These are phyloP conservation scores for Tachystola acroxantha DNA, from an alignment of 2,888 invertebrate species.

Conservation along the genomic window DNA sequence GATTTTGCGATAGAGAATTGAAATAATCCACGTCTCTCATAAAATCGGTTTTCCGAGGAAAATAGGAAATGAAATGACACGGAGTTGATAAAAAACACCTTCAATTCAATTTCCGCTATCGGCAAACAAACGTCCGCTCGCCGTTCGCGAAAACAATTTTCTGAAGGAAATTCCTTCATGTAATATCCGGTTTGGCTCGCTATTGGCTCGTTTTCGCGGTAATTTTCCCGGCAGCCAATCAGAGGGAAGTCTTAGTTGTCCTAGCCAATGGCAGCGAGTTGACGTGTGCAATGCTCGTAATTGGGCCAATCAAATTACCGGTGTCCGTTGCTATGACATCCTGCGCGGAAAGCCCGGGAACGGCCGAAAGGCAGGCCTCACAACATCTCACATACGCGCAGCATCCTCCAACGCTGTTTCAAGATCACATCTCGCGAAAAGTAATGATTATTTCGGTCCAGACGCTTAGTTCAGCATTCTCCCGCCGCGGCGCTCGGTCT, in stretches of 20 bases:
- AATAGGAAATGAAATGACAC: constrained; percentile 36
- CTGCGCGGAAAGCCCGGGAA: constrained; percentile 74
- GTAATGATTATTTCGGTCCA: constrained; percentile 79
- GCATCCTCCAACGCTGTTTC: constrained; percentile 54
- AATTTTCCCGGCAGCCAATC: constrained; percentile 47
- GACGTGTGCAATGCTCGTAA: constrained; percentile 46
- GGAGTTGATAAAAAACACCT: constrained; percentile 35
- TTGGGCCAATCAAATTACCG: constrained; percentile 64
- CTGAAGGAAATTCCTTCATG: constrained; percentile 65
- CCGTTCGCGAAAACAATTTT: constrained; percentile 67
- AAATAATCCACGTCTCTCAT: no score
- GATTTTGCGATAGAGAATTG: no score
- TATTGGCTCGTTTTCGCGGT: constrained; percentile 56
- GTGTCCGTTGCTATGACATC: constrained; percentile 51
- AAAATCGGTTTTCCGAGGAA: no score
- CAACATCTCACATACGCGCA: constrained; percentile 55
- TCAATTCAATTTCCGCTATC: constrained; percentile 59
- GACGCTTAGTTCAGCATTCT: constrained; percentile 63
- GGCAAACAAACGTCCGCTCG: constrained; percentile 47
- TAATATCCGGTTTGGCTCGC: constrained; percentile 56
- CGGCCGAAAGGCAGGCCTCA: constrained; percentile 42
- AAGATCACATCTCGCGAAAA: constrained; percentile 77
- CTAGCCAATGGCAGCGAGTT: constrained; percentile 42
- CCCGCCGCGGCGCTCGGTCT: constrained; percentile 58
- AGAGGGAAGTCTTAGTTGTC: constrained; percentile 16